A percentile compares a stretch with the other conserved stretches of the same genome.
phyloP scores from a whole-genome alignment of 2,113 vertebrate genomes.

The Pyrgilauda ruficollis region DNA sequence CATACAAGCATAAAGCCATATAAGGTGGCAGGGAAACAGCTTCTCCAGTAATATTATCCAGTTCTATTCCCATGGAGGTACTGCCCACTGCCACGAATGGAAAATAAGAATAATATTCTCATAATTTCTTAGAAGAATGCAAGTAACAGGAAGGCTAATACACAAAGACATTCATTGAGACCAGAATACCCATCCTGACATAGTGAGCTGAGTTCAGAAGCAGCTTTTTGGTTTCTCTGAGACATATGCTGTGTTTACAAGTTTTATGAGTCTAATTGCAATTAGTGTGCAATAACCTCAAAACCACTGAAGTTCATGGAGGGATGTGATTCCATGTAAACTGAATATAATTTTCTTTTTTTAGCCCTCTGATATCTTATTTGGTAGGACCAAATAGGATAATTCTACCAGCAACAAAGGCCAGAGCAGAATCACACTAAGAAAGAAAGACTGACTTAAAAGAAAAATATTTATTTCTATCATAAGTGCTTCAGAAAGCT shows the following conservation, averaged over 20 bases:
- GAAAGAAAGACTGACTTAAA: neutral
- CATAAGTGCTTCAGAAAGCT: neutral
- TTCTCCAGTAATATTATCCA: neutral
- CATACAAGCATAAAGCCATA: neutral
- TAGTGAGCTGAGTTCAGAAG: fast-evolving
- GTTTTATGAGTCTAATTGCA: neutral
- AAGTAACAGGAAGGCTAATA: neutral
- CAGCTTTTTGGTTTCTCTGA: neutral
- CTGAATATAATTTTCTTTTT: neutral
- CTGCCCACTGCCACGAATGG: neutral
- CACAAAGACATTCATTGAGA: neutral
- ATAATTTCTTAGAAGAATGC: neutral
- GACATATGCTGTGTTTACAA: neutral
- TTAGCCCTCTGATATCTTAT: neutral
- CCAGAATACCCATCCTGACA: neutral
- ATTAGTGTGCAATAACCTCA: neutral
- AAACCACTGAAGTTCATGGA: neutral
- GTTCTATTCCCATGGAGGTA: neutral
- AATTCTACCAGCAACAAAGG: neutral
- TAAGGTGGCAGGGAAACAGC: neutral
- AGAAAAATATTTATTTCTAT: neutral
- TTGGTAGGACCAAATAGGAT: neutral
- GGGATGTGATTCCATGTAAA: neutral
- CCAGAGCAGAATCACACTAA: neutral
- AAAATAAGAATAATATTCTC: neutral